Conservation (phyloP, 2,113 vertebrate genomes). For the Hemiprocne comata region DNA sequence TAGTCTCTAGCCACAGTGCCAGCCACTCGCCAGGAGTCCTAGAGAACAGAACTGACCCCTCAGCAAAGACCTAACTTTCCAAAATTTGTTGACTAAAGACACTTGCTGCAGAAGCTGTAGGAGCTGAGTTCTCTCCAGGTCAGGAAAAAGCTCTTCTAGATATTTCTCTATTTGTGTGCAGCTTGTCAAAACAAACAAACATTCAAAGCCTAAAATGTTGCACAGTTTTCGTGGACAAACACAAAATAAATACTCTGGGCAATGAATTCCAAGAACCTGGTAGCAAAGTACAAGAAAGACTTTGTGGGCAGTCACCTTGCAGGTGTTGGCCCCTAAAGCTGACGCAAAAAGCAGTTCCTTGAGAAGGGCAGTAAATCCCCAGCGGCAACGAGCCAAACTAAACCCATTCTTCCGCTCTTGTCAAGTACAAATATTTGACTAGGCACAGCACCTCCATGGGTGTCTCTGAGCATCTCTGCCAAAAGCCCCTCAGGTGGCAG, state of each 20-base stretch:
- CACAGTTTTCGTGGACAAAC: not conserved
- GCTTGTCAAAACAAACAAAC: not conserved
- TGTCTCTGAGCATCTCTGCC: not conserved
- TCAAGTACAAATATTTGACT: not conserved
- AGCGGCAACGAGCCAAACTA: not conserved
- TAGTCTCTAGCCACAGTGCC: not conserved
- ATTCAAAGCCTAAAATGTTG: not conserved
- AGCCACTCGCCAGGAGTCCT: not conserved
- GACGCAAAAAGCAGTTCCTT: not conserved
- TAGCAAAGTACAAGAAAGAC: not conserved
- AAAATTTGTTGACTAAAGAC: not conserved
- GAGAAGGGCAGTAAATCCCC: slow-evolving; percentile 7
- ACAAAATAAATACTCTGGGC: not conserved
- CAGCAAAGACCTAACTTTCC: accelerated
- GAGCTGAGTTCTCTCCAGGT: not conserved
- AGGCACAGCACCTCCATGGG: not conserved
- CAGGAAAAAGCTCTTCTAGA: not conserved
- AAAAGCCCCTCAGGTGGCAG: not conserved
- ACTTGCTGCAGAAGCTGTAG: not conserved
- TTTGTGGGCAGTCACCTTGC: not conserved
- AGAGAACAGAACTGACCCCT: not conserved
- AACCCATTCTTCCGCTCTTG: not conserved
- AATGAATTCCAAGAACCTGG: not conserved
- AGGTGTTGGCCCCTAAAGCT: not conserved
- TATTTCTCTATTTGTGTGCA: not conserved